Percentiles rank a stretch among this genome's conserved stretches.
Evolutionary conservation across 35 echinoderm and acorn worm species (phyloP).

Genomic region (Heliocidaris erythrogramma): DNA sequence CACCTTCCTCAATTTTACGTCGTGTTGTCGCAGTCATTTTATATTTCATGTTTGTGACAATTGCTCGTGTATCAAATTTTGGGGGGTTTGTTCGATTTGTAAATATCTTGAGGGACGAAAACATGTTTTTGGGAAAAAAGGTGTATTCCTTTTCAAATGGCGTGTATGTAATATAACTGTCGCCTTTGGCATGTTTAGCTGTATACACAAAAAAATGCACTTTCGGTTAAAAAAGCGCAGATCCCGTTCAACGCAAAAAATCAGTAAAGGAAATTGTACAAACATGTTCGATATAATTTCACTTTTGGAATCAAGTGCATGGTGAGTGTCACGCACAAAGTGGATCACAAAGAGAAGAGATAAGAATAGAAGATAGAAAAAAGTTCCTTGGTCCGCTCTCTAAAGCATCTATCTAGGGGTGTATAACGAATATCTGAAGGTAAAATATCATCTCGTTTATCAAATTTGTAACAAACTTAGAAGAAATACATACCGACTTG

Average conservation of each 20-base stretch:
- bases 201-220: neutral
- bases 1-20: neutral
- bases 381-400: no score
- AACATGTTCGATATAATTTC: neutral
- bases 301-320: neutral
- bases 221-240: neutral
- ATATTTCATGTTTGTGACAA: neutral
- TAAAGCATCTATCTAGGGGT: no score
- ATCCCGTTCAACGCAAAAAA: neutral
- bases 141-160: neutral
- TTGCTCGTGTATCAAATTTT: slow-evolving; percentile 4
- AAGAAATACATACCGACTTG: no score
- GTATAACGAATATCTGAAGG: no score
- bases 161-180: slow-evolving; percentile 5
- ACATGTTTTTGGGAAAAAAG: neutral
- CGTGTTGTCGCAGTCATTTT: neutral
- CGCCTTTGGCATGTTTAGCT: neutral
- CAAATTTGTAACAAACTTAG: no score
- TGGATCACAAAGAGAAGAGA: neutral
- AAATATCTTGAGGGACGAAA: neutral
- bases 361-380: no score
- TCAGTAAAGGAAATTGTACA: neutral
- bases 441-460: no score
- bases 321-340: neutral
- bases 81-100: neutral